These are phyloP conservation scores for Arctopsyche grandis DNA, from an alignment of 1,140 invertebrate species.

Conservation along the genomic window DNA sequence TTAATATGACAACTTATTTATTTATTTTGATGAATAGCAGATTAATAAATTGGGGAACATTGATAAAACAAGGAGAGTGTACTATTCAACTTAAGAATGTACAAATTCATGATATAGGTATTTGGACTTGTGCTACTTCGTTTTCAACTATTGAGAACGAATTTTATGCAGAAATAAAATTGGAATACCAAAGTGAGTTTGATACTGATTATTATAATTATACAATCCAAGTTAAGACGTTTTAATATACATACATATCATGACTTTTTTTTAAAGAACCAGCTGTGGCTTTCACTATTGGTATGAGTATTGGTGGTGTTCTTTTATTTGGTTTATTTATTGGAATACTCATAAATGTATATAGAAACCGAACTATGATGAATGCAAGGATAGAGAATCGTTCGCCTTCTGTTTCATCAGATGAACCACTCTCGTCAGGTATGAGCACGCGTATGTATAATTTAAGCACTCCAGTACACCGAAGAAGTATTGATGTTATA, in stretches of 20 bases:
- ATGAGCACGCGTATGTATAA: background rate
- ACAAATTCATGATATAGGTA: constrained; percentile 34
- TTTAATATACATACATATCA: background rate
- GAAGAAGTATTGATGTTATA: background rate
- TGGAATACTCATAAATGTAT: background rate
- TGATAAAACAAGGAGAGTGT: constrained; percentile 44
- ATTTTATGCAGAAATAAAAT: background rate
- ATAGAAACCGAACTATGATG: constrained; percentile 25
- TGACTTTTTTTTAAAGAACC: constrained; percentile 45
- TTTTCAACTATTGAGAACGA: constrained; percentile 2
- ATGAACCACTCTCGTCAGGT: background rate
- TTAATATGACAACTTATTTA: background rate
- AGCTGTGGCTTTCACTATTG: constrained; percentile 42
- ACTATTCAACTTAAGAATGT: constrained; percentile 30
- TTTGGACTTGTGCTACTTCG: constrained; percentile 45
- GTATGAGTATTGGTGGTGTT: constrained; percentile 43
- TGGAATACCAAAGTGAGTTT: constrained; percentile 33
- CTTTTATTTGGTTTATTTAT: constrained; percentile 28
- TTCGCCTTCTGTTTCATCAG: constrained; percentile 15
- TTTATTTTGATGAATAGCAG: constrained; percentile 8
- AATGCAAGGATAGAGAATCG: background rate
- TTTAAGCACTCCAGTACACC: background rate
- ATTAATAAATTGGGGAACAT: constrained; percentile 38
- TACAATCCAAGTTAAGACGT: background rate
- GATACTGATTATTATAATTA: background rate